phyloP scores from a whole-genome alignment of 1,140 invertebrate species.

The Pseudomyrmex sp. region DNA sequence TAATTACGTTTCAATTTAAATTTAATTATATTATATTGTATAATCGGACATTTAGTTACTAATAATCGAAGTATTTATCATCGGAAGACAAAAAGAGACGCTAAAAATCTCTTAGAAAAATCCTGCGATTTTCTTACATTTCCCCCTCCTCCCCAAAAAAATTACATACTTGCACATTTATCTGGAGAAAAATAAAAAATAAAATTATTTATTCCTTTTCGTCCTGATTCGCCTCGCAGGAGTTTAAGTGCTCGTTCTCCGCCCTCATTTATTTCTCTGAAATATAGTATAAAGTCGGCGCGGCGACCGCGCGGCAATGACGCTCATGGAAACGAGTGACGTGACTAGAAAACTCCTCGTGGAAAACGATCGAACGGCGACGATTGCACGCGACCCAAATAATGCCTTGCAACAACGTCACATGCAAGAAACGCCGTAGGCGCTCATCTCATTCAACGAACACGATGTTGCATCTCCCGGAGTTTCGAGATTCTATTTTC shows the following conservation, averaged over 20 bases:
- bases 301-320: constrained; percentile 21
- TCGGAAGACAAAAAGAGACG: too few species aligned
- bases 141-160: too few species aligned
- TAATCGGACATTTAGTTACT: too few species aligned
- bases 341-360: constrained; percentile 60
- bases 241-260: constrained; percentile 16
- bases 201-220: background rate
- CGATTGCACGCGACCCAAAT: constrained; percentile 60
- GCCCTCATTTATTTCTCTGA: constrained; percentile 35
- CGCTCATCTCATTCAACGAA: constrained; percentile 17
- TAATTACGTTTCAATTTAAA: too few species aligned
- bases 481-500: constrained; percentile 26
- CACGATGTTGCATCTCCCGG: background rate
- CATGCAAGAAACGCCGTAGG: constrained; percentile 21
- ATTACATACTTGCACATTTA: too few species aligned
- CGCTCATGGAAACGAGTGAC: constrained; percentile 55
- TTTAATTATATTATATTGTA: too few species aligned
- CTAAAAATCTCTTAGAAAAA: too few species aligned
- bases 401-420: constrained; percentile 24
- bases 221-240: background rate
- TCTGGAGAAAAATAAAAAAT: too few species aligned
- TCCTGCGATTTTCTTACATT: too few species aligned
- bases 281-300: constrained; percentile 16
- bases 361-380: constrained; percentile 37
- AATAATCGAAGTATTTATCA: too few species aligned